A percentile compares a stretch with the other conserved stretches of the same genome.
Conservation (phyloP, 2,888 invertebrate species). For the Dione juno region DNA sequence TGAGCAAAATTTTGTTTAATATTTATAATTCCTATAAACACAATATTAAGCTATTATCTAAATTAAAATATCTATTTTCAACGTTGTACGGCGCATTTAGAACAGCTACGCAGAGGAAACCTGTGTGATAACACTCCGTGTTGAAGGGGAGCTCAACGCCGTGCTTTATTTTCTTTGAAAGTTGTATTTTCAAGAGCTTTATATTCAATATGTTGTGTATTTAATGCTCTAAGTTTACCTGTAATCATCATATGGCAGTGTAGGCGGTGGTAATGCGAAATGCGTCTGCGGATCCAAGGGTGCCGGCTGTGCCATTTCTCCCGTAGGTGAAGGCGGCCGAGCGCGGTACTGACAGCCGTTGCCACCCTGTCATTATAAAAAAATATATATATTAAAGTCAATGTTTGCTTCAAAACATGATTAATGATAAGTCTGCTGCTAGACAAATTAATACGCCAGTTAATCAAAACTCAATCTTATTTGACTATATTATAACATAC, state of each 20-base stretch:
- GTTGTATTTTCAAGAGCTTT: not conserved
- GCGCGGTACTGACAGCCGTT: constrained; percentile 63
- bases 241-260: constrained; percentile 66
- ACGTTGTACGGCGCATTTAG: no score
- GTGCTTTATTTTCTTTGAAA: no score
- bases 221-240: constrained; percentile 52
- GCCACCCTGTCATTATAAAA: constrained; percentile 2
- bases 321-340: constrained; percentile 60
- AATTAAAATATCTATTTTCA: no score
- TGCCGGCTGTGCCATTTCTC: constrained; percentile 51
- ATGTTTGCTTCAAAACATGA: not conserved
- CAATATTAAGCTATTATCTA: not conserved
- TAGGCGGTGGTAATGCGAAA: constrained; percentile 66
- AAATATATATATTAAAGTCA: not conserved
- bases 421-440: no score
- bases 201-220: no score
- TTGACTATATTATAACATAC: no score
- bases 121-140: not conserved
- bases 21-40: not conserved
- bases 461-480: no score
- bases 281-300: constrained; percentile 62
- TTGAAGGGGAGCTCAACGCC: no score
- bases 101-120: no score
- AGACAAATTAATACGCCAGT: no score
- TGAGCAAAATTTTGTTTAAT: not conserved